Evolutionary conservation across 2,113 vertebrate genomes (phyloP).

Genomic region (Pyxicephalus adspersus): DNA sequence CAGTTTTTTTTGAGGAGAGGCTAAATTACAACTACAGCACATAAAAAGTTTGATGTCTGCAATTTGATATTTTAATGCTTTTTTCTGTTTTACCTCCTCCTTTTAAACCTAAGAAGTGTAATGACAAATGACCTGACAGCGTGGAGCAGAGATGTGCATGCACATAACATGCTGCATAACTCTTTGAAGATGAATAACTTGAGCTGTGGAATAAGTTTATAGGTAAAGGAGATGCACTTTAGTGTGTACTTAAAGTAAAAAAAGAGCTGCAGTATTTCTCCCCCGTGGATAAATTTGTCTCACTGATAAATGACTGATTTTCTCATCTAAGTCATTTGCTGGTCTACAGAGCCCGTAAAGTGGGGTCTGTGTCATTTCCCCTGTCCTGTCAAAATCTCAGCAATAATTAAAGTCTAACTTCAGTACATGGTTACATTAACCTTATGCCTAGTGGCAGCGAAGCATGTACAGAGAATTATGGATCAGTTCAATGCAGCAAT

Average conservation of each 20-base stretch:
- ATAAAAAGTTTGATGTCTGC: not conserved
- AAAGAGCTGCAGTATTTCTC: not conserved
- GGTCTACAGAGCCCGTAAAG: not conserved
- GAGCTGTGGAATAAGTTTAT: not conserved
- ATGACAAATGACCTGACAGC: not conserved
- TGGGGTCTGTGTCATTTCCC: not conserved
- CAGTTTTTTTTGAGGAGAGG: not conserved
- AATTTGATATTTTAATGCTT: not conserved
- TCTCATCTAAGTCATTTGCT: constrained; percentile 11
- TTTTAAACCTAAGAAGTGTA: not conserved
- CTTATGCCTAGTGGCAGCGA: not conserved
- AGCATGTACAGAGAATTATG: constrained; percentile 4
- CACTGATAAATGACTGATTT: constrained; percentile 33
- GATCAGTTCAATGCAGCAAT: constrained; percentile 23
- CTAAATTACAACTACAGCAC: not conserved
- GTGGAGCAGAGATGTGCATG: not conserved
- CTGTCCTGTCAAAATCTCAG: not conserved
- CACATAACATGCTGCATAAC: not conserved
- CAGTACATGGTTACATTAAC: not conserved
- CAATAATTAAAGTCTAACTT: not conserved
- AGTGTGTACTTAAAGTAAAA: not conserved
- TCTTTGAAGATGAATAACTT: not conserved
- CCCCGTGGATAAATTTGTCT: constrained; percentile 26
- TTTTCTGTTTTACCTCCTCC: not conserved
- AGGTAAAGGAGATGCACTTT: not conserved